Evolutionary conservation across 2,888 invertebrate genomes (phyloP), one percentile per base, ranked within the genome.

Genomic region (Tiliacea aurago): DNA sequence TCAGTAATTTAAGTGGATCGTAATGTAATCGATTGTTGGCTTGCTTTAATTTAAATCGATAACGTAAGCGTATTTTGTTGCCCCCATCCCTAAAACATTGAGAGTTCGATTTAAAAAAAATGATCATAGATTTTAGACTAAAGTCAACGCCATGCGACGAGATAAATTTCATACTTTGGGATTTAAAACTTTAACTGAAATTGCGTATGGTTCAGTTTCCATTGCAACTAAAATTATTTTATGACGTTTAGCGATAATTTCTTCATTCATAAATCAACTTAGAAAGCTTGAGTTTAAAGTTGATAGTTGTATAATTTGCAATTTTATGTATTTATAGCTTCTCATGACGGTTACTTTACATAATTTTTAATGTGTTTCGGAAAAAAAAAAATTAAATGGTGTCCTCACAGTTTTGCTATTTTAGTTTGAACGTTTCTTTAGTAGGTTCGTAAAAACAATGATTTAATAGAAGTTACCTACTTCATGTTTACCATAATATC

Each of bases 31-130:
- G 58, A 78, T 76, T 62, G 33, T 43, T 61, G 33, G 43, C 55
- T 58, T 47, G 51, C 41, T 61, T 56, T 66, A 70, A 66, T 58
- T 61, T n/a, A 37, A 70, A 83, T 83, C 85, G 74, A 81, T 87
- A 76, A 56, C 15, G 9, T 28, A 1, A 63, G 11, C 53, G 41
- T 59, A 18, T 66, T 43, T 49, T 59, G 33, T 37, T 7, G 49
- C 18, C 28, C 51, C 28, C 70, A 70, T 62, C 72, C 68, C 67
- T 76, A 62, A 11, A 10, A 28, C 0, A 41, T 13, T 28, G 11
- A 13, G 37, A 49, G 23, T 64, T 53, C 45, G 41, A 53, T 59
- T 77, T 74, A 41, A 15, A 61, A 78, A 74, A 78, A 59, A 37
- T 6, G 15, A 6, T 37, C 47, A 6, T 69, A 49, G 4, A 28